phyloP scores from a whole-genome alignment of 2,888 invertebrate genomes.

The Marasmarcha lunaedactyla region DNA sequence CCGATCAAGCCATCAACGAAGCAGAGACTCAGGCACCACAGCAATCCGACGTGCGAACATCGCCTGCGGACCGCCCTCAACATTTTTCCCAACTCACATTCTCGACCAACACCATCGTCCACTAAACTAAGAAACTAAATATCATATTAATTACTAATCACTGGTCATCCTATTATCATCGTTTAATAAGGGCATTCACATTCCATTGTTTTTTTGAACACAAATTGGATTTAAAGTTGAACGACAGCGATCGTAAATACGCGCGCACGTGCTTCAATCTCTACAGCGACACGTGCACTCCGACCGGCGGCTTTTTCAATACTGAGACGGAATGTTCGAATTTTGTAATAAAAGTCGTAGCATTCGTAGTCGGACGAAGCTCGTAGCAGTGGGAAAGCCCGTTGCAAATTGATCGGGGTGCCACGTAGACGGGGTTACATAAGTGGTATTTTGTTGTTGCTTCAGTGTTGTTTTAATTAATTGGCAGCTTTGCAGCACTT shows the following conservation, averaged over 20 bases:
- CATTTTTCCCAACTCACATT: constrained; percentile 61
- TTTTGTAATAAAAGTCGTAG: constrained; percentile 8
- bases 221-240: constrained; percentile 52
- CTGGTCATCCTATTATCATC: constrained; percentile 34
- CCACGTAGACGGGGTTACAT: not conserved
- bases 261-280: constrained; percentile 19
- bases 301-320: constrained; percentile 28
- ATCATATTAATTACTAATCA: constrained; percentile 32
- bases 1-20: constrained; percentile 53
- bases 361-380: constrained; percentile 1
- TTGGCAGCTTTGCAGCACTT: not conserved
- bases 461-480: constrained; percentile 6
- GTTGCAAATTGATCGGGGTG: constrained; percentile 3
- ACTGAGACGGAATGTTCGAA: constrained; percentile 31
- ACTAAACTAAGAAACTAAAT: constrained; percentile 25
- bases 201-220: constrained; percentile 24
- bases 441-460: not conserved
- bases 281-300: constrained; percentile 22
- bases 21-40: constrained; percentile 33
- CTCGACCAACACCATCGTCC: constrained; percentile 40
- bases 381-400: constrained; percentile 6
- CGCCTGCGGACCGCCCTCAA: constrained; percentile 42
- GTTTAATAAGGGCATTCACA: constrained; percentile 29
- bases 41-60: constrained; percentile 46
- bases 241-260: constrained; percentile 43